phyloP scores from a whole-genome alignment of 30 jellyfish, hydroid and myxozoan species.

The Haliclystus octoradiatus region DNA sequence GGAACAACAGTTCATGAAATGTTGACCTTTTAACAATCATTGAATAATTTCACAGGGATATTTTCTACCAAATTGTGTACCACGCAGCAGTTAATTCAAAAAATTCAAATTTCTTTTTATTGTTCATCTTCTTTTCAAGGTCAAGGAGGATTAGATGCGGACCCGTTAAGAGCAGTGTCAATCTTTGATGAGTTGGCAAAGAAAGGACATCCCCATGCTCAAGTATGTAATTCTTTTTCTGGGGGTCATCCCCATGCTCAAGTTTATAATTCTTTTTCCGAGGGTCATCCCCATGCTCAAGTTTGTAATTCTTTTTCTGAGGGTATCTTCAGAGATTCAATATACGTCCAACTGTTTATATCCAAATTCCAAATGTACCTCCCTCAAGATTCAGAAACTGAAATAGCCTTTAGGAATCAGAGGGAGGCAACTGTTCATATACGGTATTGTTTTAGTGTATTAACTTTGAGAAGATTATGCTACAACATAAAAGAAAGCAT shows the following conservation, averaged over 20 bases:
- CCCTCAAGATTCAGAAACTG: neutral
- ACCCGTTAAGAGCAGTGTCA: slow-evolving; percentile 60
- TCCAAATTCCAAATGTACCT: neutral
- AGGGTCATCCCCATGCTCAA: neutral
- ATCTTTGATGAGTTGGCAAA: slow-evolving; percentile 69
- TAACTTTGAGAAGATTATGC: too few relatives aligned
- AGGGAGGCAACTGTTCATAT: too few relatives aligned
- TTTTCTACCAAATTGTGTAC: too few relatives aligned
- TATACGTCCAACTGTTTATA: neutral
- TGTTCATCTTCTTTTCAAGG: too few relatives aligned
- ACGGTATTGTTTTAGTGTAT: too few relatives aligned
- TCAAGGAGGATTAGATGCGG: slow-evolving; percentile 73
- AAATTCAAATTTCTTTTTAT: too few relatives aligned
- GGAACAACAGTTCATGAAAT: too few relatives aligned
- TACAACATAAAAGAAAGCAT: too few relatives aligned
- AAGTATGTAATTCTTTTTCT: slow-evolving; percentile 26
- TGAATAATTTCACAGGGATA: too few relatives aligned
- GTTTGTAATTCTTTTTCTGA: neutral
- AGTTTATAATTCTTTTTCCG: neutral
- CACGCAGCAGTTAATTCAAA: too few relatives aligned
- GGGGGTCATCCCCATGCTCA: neutral
- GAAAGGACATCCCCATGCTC: slow-evolving; percentile 81
- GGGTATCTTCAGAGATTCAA: neutral
- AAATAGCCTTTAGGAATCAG: too few relatives aligned
- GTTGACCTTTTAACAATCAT: too few relatives aligned